Conservation (phyloP, 92 coral and sea anemone species). For the Porites evermanni region DNA sequence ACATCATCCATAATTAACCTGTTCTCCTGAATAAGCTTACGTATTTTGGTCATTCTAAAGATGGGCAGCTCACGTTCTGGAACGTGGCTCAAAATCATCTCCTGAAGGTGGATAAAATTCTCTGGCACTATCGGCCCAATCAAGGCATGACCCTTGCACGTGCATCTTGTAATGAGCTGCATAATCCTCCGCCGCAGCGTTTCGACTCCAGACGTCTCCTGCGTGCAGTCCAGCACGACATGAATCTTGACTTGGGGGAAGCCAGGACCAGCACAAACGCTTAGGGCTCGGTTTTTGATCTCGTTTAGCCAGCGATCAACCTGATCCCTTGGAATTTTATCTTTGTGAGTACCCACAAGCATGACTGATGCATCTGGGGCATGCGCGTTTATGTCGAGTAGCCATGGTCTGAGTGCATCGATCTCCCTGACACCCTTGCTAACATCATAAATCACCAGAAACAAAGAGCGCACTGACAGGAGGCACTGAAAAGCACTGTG, state of each 20-base stretch:
- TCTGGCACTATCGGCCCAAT: conserved; percentile 85
- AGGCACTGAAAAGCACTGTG: conserved; percentile 83
- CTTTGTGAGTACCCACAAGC: conserved; percentile 95
- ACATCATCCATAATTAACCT: conserved; percentile 69
- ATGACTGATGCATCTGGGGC: conserved; percentile 92
- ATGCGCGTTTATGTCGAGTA: conserved; percentile 81
- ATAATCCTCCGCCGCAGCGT: conserved; percentile 72
- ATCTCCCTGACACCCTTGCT: conserved; percentile 87
- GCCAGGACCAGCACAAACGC: conserved; percentile 79
- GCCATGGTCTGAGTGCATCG: conserved; percentile 88
- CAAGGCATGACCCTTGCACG: conserved; percentile 79
- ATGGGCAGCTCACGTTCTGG: conserved; percentile 47
- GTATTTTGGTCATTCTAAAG: conserved; percentile 57
- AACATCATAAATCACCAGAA: conserved; percentile 89
- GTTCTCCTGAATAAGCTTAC: conserved; percentile 75
- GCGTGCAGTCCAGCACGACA: conserved; percentile 82
- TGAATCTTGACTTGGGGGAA: conserved; percentile 87
- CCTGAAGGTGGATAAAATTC: conserved; percentile 79
- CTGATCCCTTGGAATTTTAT: conserved; percentile 73
- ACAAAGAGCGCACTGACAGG: conserved; percentile 84
- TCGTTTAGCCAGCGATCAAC: conserved; percentile 49
- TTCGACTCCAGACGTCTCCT: conserved; percentile 77
- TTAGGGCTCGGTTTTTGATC: conserved; percentile 74
- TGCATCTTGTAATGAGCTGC: conserved; percentile 82
- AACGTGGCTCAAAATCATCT: conserved; percentile 53